Evolutionary conservation across 2,797 vertebrate genomes (phyloP).

Genomic region (Alfaro cultratus): DNA sequence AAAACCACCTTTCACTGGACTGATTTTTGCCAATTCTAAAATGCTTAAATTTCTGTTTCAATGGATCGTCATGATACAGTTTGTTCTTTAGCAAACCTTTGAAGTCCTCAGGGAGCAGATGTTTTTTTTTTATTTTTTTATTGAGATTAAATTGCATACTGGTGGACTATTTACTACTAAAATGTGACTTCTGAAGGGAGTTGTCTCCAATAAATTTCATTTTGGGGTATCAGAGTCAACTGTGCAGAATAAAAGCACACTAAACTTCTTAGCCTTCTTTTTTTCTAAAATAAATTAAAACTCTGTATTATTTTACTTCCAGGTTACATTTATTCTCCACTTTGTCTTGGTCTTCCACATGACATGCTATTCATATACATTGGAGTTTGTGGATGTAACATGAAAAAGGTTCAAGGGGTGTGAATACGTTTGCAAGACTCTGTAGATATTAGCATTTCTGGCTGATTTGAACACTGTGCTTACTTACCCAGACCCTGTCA

Average conservation of each 20-base stretch:
- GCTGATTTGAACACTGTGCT: background rate
- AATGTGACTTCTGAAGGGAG: background rate
- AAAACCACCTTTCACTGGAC: background rate
- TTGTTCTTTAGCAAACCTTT: background rate
- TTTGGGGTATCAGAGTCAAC: background rate
- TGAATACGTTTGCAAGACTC: background rate
- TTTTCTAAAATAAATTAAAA: background rate
- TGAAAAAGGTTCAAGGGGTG: background rate
- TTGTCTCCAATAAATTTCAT: background rate
- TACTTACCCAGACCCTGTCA: slow-evolving; percentile 89
- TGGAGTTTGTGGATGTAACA: background rate
- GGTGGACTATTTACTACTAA: background rate
- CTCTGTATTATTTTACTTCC: background rate
- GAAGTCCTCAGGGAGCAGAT: background rate
- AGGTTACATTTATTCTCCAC: background rate
- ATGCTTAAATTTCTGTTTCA: background rate
- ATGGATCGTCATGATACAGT: background rate
- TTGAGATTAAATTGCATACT: background rate
- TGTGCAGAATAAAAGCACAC: background rate
- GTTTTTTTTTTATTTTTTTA: background rate
- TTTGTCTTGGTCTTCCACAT: background rate
- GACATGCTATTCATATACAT: background rate
- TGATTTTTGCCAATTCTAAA: background rate
- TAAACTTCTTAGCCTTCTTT: background rate
- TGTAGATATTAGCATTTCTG: background rate